phyloP scores from a whole-genome alignment of 2,888 invertebrate species.

The Nymphalis urticae region DNA sequence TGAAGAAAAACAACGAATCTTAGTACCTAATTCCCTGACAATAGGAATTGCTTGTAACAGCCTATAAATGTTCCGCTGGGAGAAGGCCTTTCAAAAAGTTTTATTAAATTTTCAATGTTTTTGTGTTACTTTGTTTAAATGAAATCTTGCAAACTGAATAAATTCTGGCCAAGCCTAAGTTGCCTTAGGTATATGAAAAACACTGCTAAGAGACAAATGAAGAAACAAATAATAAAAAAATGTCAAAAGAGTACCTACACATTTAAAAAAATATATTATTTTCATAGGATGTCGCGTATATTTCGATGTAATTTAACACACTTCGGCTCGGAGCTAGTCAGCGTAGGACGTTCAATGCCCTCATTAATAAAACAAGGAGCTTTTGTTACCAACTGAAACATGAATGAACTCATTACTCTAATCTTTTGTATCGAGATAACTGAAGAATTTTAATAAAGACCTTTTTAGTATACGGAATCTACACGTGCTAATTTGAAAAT shows the following conservation, averaged over 20 bases:
- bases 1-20: too few species aligned
- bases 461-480: neutral
- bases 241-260: neutral
- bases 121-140: too few species aligned
- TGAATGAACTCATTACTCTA: slow-evolving; percentile 14
- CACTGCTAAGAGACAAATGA: too few species aligned
- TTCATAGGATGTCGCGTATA: neutral
- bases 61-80: too few species aligned
- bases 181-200: too few species aligned
- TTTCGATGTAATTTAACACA: neutral
- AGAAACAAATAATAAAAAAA: too few species aligned
- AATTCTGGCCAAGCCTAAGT: too few species aligned
- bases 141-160: too few species aligned
- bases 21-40: too few species aligned
- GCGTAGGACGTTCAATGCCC: slow-evolving; percentile 19
- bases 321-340: neutral
- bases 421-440: neutral
- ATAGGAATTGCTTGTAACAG: too few species aligned
- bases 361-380: slow-evolving; percentile 18
- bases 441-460: neutral
- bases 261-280: neutral
- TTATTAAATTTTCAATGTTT: too few species aligned
- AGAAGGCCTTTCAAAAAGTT: too few species aligned
- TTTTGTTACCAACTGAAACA: slow-evolving; percentile 21
- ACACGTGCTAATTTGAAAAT: neutral